Evolutionary conservation across 2,888 invertebrate species (phyloP).

Genomic region (Glomeris marginata): DNA sequence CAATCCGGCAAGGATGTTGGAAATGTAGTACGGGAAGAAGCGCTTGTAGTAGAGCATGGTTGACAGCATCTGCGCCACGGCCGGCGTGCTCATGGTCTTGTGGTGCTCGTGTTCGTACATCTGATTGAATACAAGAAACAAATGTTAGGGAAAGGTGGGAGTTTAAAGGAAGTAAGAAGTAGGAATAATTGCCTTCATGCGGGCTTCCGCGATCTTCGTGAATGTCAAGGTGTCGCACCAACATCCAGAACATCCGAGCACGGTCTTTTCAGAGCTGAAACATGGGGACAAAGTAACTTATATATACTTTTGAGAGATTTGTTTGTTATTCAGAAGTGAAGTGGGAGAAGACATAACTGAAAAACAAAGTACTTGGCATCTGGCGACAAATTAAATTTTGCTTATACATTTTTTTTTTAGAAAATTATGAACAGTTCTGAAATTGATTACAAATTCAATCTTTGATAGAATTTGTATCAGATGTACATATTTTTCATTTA

Average conservation of each 20-base stretch:
- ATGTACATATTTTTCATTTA: too few species aligned
- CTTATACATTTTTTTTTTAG: too few species aligned
- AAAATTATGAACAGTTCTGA: too few species aligned
- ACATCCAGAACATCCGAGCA: conserved; percentile 90
- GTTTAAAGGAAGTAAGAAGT: background rate
- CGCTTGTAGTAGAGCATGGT: conserved; percentile 90
- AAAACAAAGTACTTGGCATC: too few species aligned
- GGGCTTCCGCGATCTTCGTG: conserved; percentile 62
- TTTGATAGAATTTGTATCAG: too few species aligned
- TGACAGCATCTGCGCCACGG: conserved; percentile 89
- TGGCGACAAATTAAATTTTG: too few species aligned
- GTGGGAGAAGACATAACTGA: too few species aligned
- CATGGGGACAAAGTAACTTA: conserved; percentile 2
- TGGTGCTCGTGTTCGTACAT: conserved; percentile 92
- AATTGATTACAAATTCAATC: too few species aligned
- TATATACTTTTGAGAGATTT: background rate
- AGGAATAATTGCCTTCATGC: too few species aligned
- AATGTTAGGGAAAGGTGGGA: conserved; percentile 6
- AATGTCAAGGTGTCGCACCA: conserved; percentile 94
- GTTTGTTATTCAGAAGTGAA: too few species aligned
- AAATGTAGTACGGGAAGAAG: conserved; percentile 97
- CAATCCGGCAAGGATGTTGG: conserved; percentile 83
- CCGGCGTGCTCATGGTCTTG: conserved; percentile 78
- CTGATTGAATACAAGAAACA: conserved; percentile 32
- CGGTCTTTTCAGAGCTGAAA: conserved; percentile 52